These are phyloP conservation scores for Saccopteryx leptura DNA, from an alignment of 2,113 vertebrate genomes.

Conservation along the genomic window DNA sequence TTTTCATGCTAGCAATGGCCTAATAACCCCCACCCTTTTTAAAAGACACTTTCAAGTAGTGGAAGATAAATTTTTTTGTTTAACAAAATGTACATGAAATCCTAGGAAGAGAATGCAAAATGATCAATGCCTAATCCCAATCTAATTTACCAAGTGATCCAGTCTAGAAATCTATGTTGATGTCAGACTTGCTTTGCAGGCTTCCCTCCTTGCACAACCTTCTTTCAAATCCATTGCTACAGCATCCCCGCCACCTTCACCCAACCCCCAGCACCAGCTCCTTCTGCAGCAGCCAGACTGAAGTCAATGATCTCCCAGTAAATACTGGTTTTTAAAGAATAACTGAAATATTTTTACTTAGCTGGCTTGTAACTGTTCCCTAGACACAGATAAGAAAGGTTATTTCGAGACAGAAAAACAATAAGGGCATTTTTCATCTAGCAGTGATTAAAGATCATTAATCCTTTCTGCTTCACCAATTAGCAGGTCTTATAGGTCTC, in stretches of 20 bases:
- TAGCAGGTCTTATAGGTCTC: slow-evolving; percentile 26
- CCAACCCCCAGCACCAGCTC: not conserved
- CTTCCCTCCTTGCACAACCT: not conserved
- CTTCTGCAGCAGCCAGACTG: not conserved
- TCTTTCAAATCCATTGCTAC: not conserved
- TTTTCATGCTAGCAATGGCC: not conserved
- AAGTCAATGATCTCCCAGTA: slow-evolving; percentile 8
- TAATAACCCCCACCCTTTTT: not conserved
- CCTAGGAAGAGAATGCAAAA: slow-evolving; percentile 18
- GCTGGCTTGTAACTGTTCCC: slow-evolving; percentile 45
- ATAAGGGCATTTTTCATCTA: slow-evolving; percentile 66
- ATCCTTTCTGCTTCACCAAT: slow-evolving; percentile 48
- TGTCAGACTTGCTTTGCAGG: not conserved
- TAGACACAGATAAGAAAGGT: slow-evolving; percentile 12
- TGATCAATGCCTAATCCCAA: not conserved
- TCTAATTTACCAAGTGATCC: not conserved
- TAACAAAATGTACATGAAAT: not conserved
- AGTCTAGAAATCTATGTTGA: not conserved
- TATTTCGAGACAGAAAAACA: slow-evolving; percentile 68
- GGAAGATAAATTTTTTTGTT: not conserved
- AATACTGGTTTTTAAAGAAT: slow-evolving; percentile 61
- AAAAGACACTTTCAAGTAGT: not conserved
- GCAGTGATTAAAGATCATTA: slow-evolving; percentile 52
- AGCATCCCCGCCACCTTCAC: too few species aligned
- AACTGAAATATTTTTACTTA: slow-evolving; percentile 65